phyloP scores from a whole-genome alignment of 2,888 invertebrate genomes.

The Plagodis pulveraria region DNA sequence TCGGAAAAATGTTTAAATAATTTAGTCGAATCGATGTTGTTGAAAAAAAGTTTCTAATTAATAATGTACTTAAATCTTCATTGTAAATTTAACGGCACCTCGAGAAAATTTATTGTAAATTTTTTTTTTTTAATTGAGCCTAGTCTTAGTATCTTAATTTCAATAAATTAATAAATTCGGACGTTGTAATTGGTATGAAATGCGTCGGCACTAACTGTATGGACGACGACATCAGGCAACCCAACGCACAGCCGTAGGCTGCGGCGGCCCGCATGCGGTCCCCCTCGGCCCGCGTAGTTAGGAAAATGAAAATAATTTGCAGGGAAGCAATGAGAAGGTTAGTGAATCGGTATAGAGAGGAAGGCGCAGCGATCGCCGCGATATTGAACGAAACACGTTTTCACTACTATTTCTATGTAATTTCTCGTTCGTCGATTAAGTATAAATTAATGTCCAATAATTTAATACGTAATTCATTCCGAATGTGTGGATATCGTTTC shows the following conservation, averaged over 20 bases:
- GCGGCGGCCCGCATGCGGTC: slow-evolving; percentile 24
- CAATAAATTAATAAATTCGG: slow-evolving; percentile 63
- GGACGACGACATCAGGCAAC: slow-evolving; percentile 31
- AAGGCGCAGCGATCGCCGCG: slow-evolving; percentile 49
- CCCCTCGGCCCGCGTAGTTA: slow-evolving; percentile 46
- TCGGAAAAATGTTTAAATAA: slow-evolving; percentile 68
- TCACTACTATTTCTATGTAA: slow-evolving; percentile 64
- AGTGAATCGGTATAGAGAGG: slow-evolving; percentile 74
- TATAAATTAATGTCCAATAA: slow-evolving; percentile 61
- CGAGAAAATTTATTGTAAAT: slow-evolving; percentile 69
- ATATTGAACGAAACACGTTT: slow-evolving; percentile 52
- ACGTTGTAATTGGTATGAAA: slow-evolving; percentile 55
- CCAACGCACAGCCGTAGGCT: slow-evolving; percentile 59
- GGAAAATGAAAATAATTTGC: slow-evolving; percentile 58
- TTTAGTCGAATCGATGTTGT: slow-evolving; percentile 84
- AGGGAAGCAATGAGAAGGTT: slow-evolving; percentile 79
- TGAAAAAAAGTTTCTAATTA: slow-evolving; percentile 81
- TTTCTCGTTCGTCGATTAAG: slow-evolving; percentile 60
- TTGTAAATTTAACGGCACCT: slow-evolving; percentile 82
- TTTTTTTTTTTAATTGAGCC: slow-evolving; percentile 79
- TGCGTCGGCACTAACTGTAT: slow-evolving; percentile 22
- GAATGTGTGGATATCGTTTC: slow-evolving; percentile 49
- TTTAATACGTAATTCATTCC: slow-evolving; percentile 67
- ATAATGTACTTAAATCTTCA: slow-evolving; percentile 83
- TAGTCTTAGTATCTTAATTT: slow-evolving; percentile 82